phyloP scores from a whole-genome alignment of 2,888 invertebrate species.

The Entomobrya proxima region DNA sequence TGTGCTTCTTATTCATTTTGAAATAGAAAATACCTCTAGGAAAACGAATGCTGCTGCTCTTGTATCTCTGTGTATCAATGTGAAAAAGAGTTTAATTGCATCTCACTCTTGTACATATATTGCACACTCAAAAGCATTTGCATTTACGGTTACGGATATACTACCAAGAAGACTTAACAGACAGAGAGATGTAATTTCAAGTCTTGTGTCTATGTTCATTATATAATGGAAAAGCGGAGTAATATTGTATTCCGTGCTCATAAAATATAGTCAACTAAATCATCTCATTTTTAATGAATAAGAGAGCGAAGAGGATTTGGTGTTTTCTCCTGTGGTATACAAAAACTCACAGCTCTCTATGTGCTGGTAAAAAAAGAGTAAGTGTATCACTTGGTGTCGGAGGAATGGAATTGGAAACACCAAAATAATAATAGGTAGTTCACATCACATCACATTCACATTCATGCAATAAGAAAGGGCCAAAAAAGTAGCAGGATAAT shows the following conservation, averaged over 20 bases:
- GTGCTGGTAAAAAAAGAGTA: not conserved
- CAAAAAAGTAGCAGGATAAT: no score
- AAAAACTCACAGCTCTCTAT: not conserved
- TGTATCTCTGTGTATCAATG: conserved; percentile 5
- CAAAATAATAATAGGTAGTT: not conserved
- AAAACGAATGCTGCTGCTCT: no score
- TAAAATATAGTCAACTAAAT: not conserved
- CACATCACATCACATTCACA: not conserved
- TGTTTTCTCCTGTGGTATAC: not conserved
- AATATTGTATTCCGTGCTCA: no score
- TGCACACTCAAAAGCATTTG: not conserved
- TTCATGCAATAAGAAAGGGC: not conserved
- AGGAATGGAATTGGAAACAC: not conserved
- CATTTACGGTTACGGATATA: no score
- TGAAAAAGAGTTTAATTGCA: not conserved
- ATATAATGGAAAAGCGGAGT: no score
- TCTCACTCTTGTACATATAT: no score
- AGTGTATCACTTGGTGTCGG: not conserved
- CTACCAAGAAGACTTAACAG: no score
- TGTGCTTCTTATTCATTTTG: no score
- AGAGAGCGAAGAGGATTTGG: not conserved
- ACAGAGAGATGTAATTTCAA: no score
- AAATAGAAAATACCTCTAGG: no score
- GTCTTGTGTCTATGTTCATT: no score
- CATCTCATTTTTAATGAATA: conserved; percentile 9